Evolutionary conservation across 2,113 vertebrate genomes (phyloP), one percentile per base, ranked within the genome.

Genomic region (Nerophis lumbriciformis): DNA sequence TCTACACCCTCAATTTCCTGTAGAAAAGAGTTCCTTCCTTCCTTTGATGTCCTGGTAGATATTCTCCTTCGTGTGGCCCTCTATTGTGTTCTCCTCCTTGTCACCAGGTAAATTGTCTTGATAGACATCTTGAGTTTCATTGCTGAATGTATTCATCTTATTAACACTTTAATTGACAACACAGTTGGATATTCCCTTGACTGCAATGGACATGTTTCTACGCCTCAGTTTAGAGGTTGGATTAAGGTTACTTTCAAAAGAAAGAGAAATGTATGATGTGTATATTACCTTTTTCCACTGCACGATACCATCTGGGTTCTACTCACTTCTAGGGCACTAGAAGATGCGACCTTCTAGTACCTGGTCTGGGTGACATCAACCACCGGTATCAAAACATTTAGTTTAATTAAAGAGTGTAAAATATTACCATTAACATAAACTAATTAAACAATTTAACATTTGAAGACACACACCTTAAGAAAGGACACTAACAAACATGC

Each of bases 1-100:
- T 61, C 47, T 59, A 51, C 68, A 6, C 13, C 53, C 21, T 47
- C 48, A 54, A 13, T 37, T 12, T 19, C 37, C 52, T 59, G 21
- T 50, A 67, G 57, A 59, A 9, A 38, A 50, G 8, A 50, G 2
- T 10, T 42, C 21, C 39, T 61, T 42, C 63, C 63, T 35, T 59
- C 58, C 45, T 73, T 76, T 21, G 59, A 72, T 8, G 14, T 4
- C 8, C 38, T 80, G n/a, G 38, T 73, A 39, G 57, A 66, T 48
- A 38, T 54, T 2, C 63, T 70, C 52, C 55, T 73, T 53, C 47
- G 9, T 47, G 37, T 69, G 19, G 28, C 62, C 11, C 42, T 61
- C 60, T 63, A 67, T 55, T 14, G 73, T 66, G 4, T 61, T 62
- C 50, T 77, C 52, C 4, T 65, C 15, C 54, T 75, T 12, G 5